A percentile compares a stretch with the other conserved stretches of the same genome.
These are phyloP conservation scores for Eulithis prunata DNA, from an alignment of 2,888 invertebrate genomes.

Conservation along the genomic window DNA sequence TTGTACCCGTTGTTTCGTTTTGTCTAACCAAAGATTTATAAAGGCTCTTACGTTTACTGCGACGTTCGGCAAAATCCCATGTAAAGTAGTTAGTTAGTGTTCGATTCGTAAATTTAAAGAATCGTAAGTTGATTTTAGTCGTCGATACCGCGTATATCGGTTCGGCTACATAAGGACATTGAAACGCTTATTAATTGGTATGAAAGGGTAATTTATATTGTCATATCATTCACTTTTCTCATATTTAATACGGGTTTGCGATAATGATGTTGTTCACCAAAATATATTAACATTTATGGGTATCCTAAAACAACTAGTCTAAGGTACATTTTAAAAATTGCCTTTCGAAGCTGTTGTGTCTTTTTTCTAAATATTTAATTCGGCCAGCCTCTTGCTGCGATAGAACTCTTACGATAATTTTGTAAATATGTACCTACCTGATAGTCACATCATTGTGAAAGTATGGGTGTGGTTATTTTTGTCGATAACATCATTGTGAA, in stretches of 20 bases:
- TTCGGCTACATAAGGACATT: conserved; percentile 82
- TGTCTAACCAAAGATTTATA: conserved; percentile 81
- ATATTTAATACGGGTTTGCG: conserved; percentile 85
- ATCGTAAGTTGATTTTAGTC: conserved; percentile 79
- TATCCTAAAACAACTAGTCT: conserved; percentile 80
- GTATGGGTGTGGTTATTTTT: conserved; percentile 31
- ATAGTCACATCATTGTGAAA: conserved; percentile 32
- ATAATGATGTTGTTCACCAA: conserved; percentile 84
- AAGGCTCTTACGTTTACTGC: conserved; percentile 70
- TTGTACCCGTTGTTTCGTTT: conserved; percentile 77
- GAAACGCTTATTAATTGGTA: conserved; percentile 85
- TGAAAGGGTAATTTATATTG: conserved; percentile 85
- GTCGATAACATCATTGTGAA: conserved; percentile 12
- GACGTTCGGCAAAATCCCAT: conserved; percentile 70
- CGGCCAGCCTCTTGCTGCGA: conserved; percentile 67
- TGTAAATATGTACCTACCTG: conserved; percentile 40
- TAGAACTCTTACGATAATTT: conserved; percentile 34
- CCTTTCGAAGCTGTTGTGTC: conserved; percentile 78
- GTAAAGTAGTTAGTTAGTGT: conserved; percentile 81
- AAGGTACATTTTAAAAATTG: conserved; percentile 81
- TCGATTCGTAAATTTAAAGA: conserved; percentile 77
- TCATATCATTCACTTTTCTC: conserved; percentile 85
- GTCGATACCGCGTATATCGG: conserved; percentile 74
- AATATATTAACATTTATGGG: conserved; percentile 79
- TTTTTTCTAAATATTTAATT: conserved; percentile 79